Evolutionary conservation across 2,113 vertebrate genomes (phyloP), one percentile per base, ranked within the genome.

Genomic region (Meles meles): DNA sequence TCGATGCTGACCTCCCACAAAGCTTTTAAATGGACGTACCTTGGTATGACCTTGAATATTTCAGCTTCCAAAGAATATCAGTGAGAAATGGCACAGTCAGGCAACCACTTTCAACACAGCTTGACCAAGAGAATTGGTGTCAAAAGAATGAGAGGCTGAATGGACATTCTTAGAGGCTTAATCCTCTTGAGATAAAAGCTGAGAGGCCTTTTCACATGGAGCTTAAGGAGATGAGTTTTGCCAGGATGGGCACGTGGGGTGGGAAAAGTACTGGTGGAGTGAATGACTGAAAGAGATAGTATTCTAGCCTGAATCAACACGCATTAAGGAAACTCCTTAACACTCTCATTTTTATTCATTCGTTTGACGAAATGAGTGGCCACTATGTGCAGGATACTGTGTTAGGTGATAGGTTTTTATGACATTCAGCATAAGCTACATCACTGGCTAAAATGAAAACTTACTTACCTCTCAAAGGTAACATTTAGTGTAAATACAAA

Each of bases 181-280:
- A 97, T 92, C 83, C 96, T 94, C 96, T 98, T 95, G 93, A 96
- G 94, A 97, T 74, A 83, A 96, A 97, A 98, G 97, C 96, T 47
- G 0, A 0, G 95, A 97, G 97, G 85, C 90, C 96, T 96, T 98
- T 98, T 94, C 98, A 97, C 94, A 97, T 94, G 85, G 81, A 91
- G 95, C 97, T 98, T 98, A 98, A 97, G 87, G 85, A 98, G 98
- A 91, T 96, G 77, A 34, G 95, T 93, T 98, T 97, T 96, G 83
- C 95, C 0, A 14, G 87, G 93, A 98, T 98, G 95, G 97, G 98
- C 9, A 29, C 0, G 7, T 96, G 98, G 98, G 34, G 6, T 93
- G 92, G 96, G 95, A 83, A 94, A 95, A 97, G 90, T 10, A 55
- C 5, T 92, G 81, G 81, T 93, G 82, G 63, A 88, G 95, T 67